Conservation (phyloP, 2,113 vertebrate genomes). For the Hippocampus guttulatus region DNA sequence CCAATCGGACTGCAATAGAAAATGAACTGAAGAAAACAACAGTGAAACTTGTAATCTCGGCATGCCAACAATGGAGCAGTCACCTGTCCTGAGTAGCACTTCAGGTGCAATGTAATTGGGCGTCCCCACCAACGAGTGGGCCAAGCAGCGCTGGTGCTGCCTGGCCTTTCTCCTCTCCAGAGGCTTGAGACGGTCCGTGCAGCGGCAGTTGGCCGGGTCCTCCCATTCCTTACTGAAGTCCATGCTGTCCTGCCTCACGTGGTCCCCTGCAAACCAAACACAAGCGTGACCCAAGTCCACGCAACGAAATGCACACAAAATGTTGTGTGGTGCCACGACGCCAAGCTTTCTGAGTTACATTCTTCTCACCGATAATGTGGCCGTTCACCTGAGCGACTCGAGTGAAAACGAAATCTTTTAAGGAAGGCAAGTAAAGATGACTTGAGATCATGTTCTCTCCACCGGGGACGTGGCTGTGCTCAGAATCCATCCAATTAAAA, state of each 20-base stretch:
- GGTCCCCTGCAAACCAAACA: constrained; percentile 77
- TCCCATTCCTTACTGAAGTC: constrained; percentile 98
- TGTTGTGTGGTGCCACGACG: not conserved
- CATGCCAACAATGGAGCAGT: not conserved
- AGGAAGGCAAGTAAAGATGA: no score
- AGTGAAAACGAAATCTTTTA: no score
- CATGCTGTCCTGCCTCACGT: constrained; percentile 95
- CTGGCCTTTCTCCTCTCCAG: constrained; percentile 89
- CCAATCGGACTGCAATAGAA: no score
- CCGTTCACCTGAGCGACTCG: no score
- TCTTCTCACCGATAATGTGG: not conserved
- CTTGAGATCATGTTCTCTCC: no score
- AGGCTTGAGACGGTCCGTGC: constrained; percentile 88
- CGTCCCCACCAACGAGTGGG: constrained; percentile 94
- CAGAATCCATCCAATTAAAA: no score
- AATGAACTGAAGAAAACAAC: no score
- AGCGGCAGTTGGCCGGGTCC: constrained; percentile 85
- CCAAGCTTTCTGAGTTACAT: not conserved
- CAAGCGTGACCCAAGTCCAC: not conserved
- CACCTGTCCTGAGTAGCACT: constrained; percentile 92
- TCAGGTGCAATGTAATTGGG: constrained; percentile 98
- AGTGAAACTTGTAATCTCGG: not conserved
- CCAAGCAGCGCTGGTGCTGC: constrained; percentile 94
- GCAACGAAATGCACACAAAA: not conserved
- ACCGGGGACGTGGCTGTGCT: no score